phyloP scores from a whole-genome alignment of 2,888 invertebrate species.

The Amphiduros pacificus region DNA sequence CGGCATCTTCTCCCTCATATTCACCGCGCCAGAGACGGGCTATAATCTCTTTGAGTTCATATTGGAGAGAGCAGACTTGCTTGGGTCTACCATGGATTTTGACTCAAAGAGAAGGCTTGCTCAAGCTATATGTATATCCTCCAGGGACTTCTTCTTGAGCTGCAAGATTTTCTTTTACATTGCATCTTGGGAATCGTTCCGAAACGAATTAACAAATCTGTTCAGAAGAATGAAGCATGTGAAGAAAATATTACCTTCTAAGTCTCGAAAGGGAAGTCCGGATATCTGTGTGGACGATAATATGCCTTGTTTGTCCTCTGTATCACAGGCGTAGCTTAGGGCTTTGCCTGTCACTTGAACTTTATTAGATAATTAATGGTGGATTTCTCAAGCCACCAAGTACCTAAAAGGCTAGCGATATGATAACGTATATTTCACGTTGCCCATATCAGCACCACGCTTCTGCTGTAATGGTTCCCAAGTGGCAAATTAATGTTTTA shows the following conservation, averaged over 20 bases:
- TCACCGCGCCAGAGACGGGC: slow-evolving; percentile 30
- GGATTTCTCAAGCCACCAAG: too few species aligned
- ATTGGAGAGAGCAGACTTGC: slow-evolving; percentile 6
- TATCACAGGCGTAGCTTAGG: too few species aligned
- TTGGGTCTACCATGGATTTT: background rate
- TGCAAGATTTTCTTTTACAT: slow-evolving; percentile 38
- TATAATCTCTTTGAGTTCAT: slow-evolving; percentile 28
- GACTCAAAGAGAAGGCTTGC: slow-evolving; percentile 20
- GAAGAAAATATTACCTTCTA: background rate
- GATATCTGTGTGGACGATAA: too few species aligned
- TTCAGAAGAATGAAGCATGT: background rate
- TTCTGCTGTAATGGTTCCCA: too few species aligned
- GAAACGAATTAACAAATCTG: background rate
- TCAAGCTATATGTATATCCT: slow-evolving; percentile 25
- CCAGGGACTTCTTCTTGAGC: slow-evolving; percentile 34
- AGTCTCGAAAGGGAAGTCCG: too few species aligned
- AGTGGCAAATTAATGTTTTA: too few species aligned
- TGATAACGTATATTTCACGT: too few species aligned
- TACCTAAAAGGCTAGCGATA: too few species aligned
- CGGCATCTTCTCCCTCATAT: slow-evolving; percentile 28
- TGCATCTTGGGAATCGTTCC: slow-evolving; percentile 1
- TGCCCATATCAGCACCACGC: too few species aligned
- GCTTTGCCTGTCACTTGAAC: too few species aligned
- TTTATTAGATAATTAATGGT: too few species aligned
- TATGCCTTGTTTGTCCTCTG: too few species aligned